These are phyloP conservation scores for Drosophila falleni DNA, from an alignment of 2,888 invertebrate genomes.

Conservation along the genomic window DNA sequence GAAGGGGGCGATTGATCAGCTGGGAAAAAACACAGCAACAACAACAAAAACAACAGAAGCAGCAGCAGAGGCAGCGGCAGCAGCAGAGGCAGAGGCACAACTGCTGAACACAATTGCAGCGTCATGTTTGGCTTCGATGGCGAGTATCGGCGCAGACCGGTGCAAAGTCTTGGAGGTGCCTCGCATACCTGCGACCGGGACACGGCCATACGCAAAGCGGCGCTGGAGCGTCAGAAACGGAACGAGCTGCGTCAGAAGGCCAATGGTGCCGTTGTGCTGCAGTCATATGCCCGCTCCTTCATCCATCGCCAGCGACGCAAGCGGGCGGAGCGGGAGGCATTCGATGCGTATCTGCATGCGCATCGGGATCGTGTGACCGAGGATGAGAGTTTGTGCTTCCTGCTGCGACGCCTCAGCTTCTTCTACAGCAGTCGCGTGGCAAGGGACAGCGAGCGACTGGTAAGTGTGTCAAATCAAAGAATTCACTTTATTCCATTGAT, in stretches of 20 bases:
- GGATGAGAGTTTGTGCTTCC: constrained; percentile 85
- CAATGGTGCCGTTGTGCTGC: constrained; percentile 92
- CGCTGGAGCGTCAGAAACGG: constrained; percentile 93
- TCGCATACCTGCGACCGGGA: constrained; percentile 90
- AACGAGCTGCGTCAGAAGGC: constrained; percentile 92
- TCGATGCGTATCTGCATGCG: constrained; percentile 87
- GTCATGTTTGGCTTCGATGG: constrained; percentile 94
- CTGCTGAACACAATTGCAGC: constrained; percentile 43
- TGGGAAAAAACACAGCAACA: constrained; percentile 53
- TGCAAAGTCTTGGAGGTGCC: constrained; percentile 96
- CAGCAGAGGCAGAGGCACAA: constrained; percentile 11
- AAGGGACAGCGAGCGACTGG: constrained; percentile 89
- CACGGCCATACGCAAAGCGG: constrained; percentile 90
- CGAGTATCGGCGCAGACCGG: constrained; percentile 93
- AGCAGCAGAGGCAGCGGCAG: constrained; percentile 27
- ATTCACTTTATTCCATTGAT: neutral
- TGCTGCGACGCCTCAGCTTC: constrained; percentile 90
- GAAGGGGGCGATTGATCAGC: constrained; percentile 55
- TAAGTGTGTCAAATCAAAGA: constrained; percentile 70
- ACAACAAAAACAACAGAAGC: constrained; percentile 42
- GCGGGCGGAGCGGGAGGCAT: constrained; percentile 88
- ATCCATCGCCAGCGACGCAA: constrained; percentile 89
- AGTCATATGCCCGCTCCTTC: constrained; percentile 92
- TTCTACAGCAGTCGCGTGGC: constrained; percentile 88
- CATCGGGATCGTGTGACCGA: constrained; percentile 86